A percentile compares a stretch with the other conserved stretches of the same genome.
Conservation (phyloP, 2,113 vertebrate genomes). For the Ictidomys tridecemlineatus region DNA sequence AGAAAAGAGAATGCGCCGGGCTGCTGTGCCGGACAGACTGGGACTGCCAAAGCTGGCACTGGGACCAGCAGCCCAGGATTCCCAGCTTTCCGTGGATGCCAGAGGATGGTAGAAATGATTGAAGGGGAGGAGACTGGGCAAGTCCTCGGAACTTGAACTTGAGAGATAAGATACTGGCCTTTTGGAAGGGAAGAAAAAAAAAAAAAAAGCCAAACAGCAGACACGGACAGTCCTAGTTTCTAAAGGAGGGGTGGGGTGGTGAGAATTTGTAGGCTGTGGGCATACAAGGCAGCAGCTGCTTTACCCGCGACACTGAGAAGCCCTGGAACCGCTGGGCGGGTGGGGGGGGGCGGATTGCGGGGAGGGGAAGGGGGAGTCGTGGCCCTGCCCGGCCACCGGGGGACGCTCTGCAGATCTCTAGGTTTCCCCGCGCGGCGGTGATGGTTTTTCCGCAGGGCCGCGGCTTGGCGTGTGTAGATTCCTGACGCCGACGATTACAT, state of each 20-base stretch:
- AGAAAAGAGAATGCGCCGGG: background rate
- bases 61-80: background rate
- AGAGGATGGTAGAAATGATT: slow-evolving; percentile 18
- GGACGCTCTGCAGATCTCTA: slow-evolving; percentile 56
- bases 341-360: too few relatives aligned
- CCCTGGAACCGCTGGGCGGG: slow-evolving; percentile 50
- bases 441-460: background rate
- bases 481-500: background rate
- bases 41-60: background rate
- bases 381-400: slow-evolving; percentile 77
- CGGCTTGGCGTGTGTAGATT: background rate
- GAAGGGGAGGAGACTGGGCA: slow-evolving; percentile 55
- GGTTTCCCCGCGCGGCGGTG: accelerated
- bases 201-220: background rate
- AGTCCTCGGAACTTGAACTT: slow-evolving; percentile 76
- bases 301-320: background rate
- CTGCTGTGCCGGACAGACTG: slow-evolving; percentile 17
- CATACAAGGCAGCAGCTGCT: slow-evolving; percentile 29
- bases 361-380: slow-evolving; percentile 39
- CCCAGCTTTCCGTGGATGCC: background rate
- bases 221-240: slow-evolving; percentile 23
- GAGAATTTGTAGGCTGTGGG: background rate
- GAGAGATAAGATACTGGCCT: slow-evolving; percentile 33
- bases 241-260: slow-evolving; percentile 21
- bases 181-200: background rate